Conservation (phyloP, 2,888 invertebrate species). For the Anoplius nigerrimus region DNA sequence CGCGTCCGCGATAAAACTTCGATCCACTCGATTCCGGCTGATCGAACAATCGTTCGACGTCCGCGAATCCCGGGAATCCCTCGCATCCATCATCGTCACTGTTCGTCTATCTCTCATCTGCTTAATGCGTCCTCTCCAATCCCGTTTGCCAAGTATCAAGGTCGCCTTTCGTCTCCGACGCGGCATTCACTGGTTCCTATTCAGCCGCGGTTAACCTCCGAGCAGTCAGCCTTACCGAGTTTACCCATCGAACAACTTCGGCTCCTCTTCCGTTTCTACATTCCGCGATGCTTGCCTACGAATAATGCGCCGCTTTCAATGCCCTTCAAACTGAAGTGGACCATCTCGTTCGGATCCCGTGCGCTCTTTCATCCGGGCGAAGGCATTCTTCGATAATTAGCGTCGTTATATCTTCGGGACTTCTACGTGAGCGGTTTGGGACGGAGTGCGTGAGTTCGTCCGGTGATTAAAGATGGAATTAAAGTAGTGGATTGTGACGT, state of each 20-base stretch:
- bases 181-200: slow-evolving; percentile 13
- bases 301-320: not conserved
- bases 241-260: slow-evolving; percentile 1
- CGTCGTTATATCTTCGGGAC: too few species aligned
- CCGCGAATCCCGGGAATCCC: not conserved
- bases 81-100: slow-evolving; percentile 12
- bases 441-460: too few species aligned
- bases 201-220: not conserved
- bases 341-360: too few species aligned
- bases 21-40: too few species aligned
- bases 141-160: not conserved
- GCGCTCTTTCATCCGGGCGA: too few species aligned
- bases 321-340: too few species aligned
- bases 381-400: too few species aligned
- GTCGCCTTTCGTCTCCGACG: not conserved
- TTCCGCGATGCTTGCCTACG: not conserved
- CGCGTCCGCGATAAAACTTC: too few species aligned
- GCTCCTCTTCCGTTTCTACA: not conserved
- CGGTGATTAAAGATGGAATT: too few species aligned
- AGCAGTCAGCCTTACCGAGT: not conserved
- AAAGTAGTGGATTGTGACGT: too few species aligned
- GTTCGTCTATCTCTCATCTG: slow-evolving; percentile 23
- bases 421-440: too few species aligned
- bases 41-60: not conserved
- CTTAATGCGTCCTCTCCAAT: slow-evolving; percentile 24